Percentiles rank a stretch among this genome's conserved stretches.
These are phyloP conservation scores for Andrena praecox DNA, from an alignment of 2,888 invertebrate genomes.

Conservation along the genomic window DNA sequence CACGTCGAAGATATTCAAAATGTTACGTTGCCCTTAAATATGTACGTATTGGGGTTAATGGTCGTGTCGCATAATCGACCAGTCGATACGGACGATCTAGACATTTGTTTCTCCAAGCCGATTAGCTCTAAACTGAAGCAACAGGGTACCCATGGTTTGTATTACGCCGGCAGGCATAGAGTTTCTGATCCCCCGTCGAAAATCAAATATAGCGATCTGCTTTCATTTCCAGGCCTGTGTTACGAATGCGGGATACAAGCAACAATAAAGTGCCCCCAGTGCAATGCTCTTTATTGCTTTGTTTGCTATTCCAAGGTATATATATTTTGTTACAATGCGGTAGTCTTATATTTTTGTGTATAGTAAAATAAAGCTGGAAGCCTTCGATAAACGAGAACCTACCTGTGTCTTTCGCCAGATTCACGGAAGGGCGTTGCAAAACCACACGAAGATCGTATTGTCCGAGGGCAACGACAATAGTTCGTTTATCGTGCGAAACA, in stretches of 20 bases:
- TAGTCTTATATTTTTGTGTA: conserved; percentile 26
- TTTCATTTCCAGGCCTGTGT: conserved; percentile 73
- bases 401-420: conserved; percentile 77
- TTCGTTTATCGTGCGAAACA: conserved; percentile 48
- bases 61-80: conserved; percentile 52
- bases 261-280: conserved; percentile 75
- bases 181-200: not conserved
- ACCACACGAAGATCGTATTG: conserved; percentile 73
- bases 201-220: not conserved
- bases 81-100: conserved; percentile 60
- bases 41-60: conserved; percentile 80
- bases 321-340: conserved; percentile 27
- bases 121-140: conserved; percentile 12
- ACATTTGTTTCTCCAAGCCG: conserved; percentile 56
- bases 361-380: not conserved
- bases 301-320: conserved; percentile 80
- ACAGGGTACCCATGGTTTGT: conserved; percentile 43
- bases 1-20: not conserved
- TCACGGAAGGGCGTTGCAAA: conserved; percentile 79
- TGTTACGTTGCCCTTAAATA: conserved; percentile 80
- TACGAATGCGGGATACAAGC: conserved; percentile 76
- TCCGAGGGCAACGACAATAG: conserved; percentile 10
- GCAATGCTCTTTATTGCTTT: conserved; percentile 74
- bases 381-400: not conserved
- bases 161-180: not conserved